Evolutionary conservation across 2,113 vertebrate species (phyloP), one percentile per base, ranked within the genome.

Genomic region (Sakesphorus luctuosus): DNA sequence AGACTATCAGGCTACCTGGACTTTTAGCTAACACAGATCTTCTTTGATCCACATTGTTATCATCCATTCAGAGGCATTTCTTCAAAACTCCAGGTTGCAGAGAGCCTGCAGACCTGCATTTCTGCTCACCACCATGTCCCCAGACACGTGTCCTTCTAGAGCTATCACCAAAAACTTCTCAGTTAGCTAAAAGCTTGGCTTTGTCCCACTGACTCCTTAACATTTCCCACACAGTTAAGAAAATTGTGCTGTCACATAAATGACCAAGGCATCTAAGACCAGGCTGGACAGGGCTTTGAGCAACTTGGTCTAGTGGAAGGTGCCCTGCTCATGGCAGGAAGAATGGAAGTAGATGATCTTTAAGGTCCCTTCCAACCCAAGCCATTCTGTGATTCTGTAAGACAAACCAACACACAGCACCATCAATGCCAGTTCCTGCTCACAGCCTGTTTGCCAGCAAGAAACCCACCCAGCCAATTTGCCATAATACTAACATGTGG

Each of bases 401-500:
- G 65, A 47, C 25, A 44, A n/a, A 66, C 11, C 7, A 3, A 28
- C 29, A 43, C 75, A 6, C 5, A 35, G 36, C 36, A 21, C 40
- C 2, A 0, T 2, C 7, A 71, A 40, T 3, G 9, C 35, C 1
- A 10, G 10, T 17, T n/a, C 49, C 40, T 31, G 21, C 5, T 33
- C 55, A 18, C 23, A 63, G 47, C 11, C 25, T 40, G 10, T 20
- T 68, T 7, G 0, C 55, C 68, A 31, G 36, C 62, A n/a, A 26
- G 35, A 2, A 20, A 49, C 7, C 19, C n/a, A 50, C 33, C 44
- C 43, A 50, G 61, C 35, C 18, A 31, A 83, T 44, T 29, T 21
- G 43, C 38, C 40, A 18, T 16, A 26, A 8, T 44, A 26, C 20
- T 25, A 47, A 65, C 31, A 6, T 18, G 3, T 3, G 47, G 47